A percentile compares a stretch with the other conserved stretches of the same genome.
These are phyloP conservation scores for Apteryx owenii DNA, from an alignment of 2,113 vertebrate genomes.

Conservation along the genomic window DNA sequence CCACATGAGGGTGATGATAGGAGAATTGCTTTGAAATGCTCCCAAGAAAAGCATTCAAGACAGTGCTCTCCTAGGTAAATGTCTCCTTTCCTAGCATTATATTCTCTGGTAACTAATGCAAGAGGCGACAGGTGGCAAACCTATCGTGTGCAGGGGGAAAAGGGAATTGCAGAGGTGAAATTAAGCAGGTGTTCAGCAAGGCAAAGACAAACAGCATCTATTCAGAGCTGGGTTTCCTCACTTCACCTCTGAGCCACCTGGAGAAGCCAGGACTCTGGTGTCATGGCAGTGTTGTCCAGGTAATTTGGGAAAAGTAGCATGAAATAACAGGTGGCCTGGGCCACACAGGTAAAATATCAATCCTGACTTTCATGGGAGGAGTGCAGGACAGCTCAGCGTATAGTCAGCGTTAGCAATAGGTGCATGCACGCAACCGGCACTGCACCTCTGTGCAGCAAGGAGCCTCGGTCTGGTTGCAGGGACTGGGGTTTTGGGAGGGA, in stretches of 20 bases:
- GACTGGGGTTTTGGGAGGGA: not conserved
- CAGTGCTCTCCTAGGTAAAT: not conserved
- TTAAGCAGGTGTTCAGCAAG: conserved; percentile 34
- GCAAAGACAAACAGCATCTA: not conserved
- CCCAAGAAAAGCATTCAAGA: not conserved
- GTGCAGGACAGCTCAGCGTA: not conserved
- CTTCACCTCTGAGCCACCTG: not conserved
- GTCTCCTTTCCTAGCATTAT: not conserved
- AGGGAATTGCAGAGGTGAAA: not conserved
- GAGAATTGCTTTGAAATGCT: conserved; percentile 29
- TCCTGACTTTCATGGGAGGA: not conserved
- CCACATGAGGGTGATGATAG: not conserved
- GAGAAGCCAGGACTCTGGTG: not conserved
- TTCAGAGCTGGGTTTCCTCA: not conserved
- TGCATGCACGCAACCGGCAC: rapidly evolving
- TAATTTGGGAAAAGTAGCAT: not conserved
- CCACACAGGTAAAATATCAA: not conserved
- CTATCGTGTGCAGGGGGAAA: not conserved
- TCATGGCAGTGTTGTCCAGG: rapidly evolving
- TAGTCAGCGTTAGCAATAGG: not conserved
- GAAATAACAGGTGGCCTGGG: not conserved
- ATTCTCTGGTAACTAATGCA: not conserved
- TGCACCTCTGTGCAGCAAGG: not conserved
- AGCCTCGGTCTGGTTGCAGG: not conserved
- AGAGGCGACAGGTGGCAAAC: conserved; percentile 38